Evolutionary conservation across 1,140 invertebrate species (phyloP).

Genomic region (Gerris buenoi): DNA sequence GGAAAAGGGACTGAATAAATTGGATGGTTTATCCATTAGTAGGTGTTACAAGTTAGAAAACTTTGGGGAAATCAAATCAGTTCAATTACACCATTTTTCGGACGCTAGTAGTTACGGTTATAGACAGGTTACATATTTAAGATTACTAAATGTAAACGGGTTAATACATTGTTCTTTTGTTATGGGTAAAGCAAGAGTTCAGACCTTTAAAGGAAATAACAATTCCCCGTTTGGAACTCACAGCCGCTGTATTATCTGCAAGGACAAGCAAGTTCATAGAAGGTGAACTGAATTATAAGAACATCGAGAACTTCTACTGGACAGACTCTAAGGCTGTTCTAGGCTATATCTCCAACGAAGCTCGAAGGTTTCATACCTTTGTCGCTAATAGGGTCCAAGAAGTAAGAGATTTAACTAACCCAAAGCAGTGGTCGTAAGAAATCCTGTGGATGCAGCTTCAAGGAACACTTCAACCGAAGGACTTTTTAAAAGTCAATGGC

Average conservation of each 20-base stretch:
- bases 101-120: not conserved
- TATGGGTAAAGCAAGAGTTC: not conserved
- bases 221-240: not conserved
- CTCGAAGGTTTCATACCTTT: not conserved
- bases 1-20: not conserved
- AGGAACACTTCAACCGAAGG: not conserved
- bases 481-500: not conserved
- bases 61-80: not conserved
- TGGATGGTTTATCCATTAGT: not conserved
- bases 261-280: not conserved
- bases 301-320: not conserved
- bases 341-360: not conserved
- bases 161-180: not conserved
- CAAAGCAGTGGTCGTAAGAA: not conserved
- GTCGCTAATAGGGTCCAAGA: not conserved
- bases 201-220: not conserved
- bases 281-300: not conserved
- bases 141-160: not conserved
- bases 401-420: not conserved
- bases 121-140: not conserved
- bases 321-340: not conserved
- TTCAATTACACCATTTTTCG: not conserved
- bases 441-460: not conserved
- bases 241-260: not conserved
- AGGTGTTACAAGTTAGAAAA: not conserved